phyloP scores from a whole-genome alignment of 2,888 invertebrate species.

The Rhagonycha lutea region DNA sequence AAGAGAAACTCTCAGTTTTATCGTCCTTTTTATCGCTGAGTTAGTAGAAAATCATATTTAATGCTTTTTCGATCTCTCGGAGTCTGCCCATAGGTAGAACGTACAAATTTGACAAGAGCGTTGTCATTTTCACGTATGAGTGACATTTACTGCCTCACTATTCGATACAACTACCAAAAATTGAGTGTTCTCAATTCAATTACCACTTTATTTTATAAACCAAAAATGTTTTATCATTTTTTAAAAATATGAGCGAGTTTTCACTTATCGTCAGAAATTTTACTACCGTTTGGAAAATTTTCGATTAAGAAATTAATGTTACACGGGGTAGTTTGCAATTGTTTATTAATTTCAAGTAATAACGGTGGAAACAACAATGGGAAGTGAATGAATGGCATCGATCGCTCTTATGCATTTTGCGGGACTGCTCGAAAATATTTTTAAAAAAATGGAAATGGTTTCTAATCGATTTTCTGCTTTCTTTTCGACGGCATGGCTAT shows the following conservation, averaged over 20 bases:
- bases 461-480: no score
- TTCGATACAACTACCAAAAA: conserved; percentile 18
- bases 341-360: no score
- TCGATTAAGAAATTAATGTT: no score
- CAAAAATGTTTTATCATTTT: background rate
- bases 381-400: no score
- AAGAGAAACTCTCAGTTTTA: conserved; percentile 21
- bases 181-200: background rate
- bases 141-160: conserved; percentile 18
- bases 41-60: conserved; percentile 29
- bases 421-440: no score
- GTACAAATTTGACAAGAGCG: conserved; percentile 14
- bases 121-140: conserved; percentile 14
- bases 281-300: background rate
- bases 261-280: no score
- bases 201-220: background rate
- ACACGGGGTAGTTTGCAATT: no score
- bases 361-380: no score
- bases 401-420: no score
- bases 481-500: no score
- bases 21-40: conserved; percentile 26
- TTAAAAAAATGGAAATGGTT: no score
- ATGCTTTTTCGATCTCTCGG: conserved; percentile 23
- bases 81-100: conserved; percentile 9
- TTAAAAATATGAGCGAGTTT: background rate